phyloP scores from a whole-genome alignment of 2,113 vertebrate species.

The Cathartes aura region DNA sequence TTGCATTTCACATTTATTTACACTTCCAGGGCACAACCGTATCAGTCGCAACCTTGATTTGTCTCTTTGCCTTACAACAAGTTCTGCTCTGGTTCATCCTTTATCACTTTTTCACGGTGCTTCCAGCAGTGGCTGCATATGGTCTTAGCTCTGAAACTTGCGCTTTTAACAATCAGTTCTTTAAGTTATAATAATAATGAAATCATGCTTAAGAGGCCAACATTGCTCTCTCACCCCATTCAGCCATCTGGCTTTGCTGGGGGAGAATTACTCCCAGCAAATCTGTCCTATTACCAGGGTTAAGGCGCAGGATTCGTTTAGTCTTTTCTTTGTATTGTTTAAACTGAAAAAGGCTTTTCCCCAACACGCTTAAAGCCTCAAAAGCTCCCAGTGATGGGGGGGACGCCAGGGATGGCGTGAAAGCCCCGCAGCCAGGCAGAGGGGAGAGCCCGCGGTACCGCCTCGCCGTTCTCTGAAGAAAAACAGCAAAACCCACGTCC shows the following conservation, averaged over 20 bases:
- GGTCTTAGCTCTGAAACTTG: constrained; percentile 1
- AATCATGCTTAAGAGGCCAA: not conserved
- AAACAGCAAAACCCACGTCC: not conserved
- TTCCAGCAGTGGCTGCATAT: constrained; percentile 36
- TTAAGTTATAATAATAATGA: constrained; percentile 11
- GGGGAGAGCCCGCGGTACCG: accelerated
- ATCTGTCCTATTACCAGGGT: not conserved
- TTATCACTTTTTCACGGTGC: not conserved
- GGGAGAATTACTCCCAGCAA: not conserved
- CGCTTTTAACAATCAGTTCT: not conserved
- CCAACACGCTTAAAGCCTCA: not conserved
- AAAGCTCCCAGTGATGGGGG: not conserved
- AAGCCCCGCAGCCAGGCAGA: not conserved
- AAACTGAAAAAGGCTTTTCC: not conserved
- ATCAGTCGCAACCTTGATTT: not conserved
- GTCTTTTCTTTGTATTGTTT: not conserved
- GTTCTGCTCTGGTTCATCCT: constrained; percentile 49
- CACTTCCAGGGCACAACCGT: not conserved
- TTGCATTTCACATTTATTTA: constrained; percentile 18
- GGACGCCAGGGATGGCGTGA: accelerated
- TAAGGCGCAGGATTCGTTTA: not conserved
- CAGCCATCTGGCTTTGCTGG: constrained; percentile 15
- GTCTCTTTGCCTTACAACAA: not conserved
- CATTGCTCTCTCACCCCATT: not conserved
- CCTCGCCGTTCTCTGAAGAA: not conserved